phyloP scores from a whole-genome alignment of 2,797 vertebrate genomes.

The Neoniphon sammara region DNA sequence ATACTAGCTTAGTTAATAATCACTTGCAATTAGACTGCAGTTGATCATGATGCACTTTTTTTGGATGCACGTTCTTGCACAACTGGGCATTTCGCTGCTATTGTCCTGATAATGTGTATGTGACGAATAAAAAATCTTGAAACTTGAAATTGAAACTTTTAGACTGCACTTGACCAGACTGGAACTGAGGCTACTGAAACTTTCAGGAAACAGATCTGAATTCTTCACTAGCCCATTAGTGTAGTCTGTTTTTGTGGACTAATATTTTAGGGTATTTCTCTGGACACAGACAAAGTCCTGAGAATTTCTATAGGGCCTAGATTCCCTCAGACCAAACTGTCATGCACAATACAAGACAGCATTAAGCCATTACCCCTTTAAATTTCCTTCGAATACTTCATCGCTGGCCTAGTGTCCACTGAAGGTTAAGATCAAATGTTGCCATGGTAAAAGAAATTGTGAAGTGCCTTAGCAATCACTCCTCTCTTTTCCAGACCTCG shows the following conservation, averaged over 20 bases:
- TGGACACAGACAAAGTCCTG: background rate
- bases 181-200: background rate
- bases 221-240: background rate
- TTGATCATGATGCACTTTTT: no score
- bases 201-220: background rate
- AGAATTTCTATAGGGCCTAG: background rate
- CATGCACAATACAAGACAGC: background rate
- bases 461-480: constrained; percentile 22
- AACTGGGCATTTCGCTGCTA: no score
- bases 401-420: background rate
- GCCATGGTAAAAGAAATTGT: background rate
- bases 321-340: background rate
- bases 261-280: background rate
- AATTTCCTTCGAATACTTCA: background rate
- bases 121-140: no score
- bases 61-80: no score
- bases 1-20: background rate
- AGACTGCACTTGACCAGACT: background rate
- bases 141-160: no score
- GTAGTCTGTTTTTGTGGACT: background rate
- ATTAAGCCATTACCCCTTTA: no score
- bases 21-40: no score
- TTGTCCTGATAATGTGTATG: no score
- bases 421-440: background rate
- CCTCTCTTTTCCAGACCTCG: constrained; percentile 38